Evolutionary conservation across 1,140 invertebrate genomes (phyloP), one percentile per base, ranked within the genome.

Genomic region (Caenorhabditis remanei): DNA sequence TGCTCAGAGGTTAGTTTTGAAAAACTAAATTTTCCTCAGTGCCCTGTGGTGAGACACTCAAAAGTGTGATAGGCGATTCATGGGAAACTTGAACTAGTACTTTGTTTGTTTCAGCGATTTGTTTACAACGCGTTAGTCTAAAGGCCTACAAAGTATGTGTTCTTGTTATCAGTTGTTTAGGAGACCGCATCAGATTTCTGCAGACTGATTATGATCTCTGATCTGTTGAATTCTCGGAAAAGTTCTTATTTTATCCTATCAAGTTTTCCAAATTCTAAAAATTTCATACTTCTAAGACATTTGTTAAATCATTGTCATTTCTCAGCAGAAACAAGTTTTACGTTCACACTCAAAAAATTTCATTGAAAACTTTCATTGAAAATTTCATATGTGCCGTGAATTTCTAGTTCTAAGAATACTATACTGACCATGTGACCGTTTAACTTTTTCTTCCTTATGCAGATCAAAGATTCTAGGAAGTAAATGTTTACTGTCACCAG

Each of bases 211-310:
- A 85, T 90, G 43, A 88, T 85, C n/a, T 83, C 87, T 8, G 88
- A 89, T 65, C 71, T 90, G 32, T 87, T 85, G 14, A 86, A 94
- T 32, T 32, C 32, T 2, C 32, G 2, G 32, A 32, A 32, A 2
- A 32, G 2, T 32, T 32, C 32, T 32, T 2, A 32, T 2, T 32
- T 32, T 32, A 32, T 32, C 2, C 1, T 32, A 0, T 32, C 32
- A 32, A 85, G 85, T 94, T 40, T 93, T 91, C 88, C 90, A 93
- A n/a, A 89, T 92, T 0, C 90, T 94, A 8, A 94, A 94, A 9
- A 93, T 92, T 84, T 93, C 93, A 58, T 92, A 92, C 4, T 75
- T 90, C 56, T 87, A 90, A 65, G 85, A 91, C 83, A 92, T 89
- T 84, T 32, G 32, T 32, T 32, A 32, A 32, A 32, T 32, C 2